Percentiles rank a stretch among this genome's conserved stretches.
phyloP scores from a whole-genome alignment of 2,888 invertebrate genomes.

The Shargacucullia verbasci region DNA sequence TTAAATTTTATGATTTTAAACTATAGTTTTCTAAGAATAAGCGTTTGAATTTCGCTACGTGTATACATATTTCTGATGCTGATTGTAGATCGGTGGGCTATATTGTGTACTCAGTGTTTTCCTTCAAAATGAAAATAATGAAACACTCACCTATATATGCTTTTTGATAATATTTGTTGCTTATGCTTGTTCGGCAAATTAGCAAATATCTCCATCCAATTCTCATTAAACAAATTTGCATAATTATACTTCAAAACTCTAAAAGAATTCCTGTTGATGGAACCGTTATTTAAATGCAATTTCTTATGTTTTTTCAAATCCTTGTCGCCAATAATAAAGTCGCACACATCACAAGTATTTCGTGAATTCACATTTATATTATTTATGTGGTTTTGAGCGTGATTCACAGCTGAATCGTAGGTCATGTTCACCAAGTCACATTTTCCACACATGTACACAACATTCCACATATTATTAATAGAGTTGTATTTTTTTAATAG shows the following conservation, averaged over 20 bases:
- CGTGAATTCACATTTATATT: constrained; percentile 42
- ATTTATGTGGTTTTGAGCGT: constrained; percentile 69
- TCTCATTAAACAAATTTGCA: constrained; percentile 53
- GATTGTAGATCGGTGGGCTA: too few species aligned
- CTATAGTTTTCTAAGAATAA: too few species aligned
- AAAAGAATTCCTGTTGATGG: constrained; percentile 56
- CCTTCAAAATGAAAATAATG: too few species aligned
- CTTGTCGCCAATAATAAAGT: constrained; percentile 62
- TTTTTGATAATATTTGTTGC: constrained; percentile 44
- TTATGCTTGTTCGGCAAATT: constrained; percentile 49
- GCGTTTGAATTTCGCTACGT: too few species aligned
- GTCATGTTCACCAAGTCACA: constrained; percentile 66
- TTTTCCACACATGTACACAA: constrained; percentile 64
- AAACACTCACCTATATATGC: constrained; percentile 46
- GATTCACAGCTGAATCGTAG: constrained; percentile 72
- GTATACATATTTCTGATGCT: too few species aligned
- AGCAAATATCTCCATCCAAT: constrained; percentile 68
- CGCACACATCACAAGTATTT: constrained; percentile 65
- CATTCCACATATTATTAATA: constrained; percentile 69
- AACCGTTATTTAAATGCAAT: constrained; percentile 56
- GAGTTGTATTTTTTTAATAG: constrained; percentile 69
- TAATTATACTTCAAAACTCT: constrained; percentile 65
- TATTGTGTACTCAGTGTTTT: too few species aligned
- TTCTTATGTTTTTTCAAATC: constrained; percentile 63
- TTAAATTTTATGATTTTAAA: too few species aligned